A percentile compares a stretch with the other conserved stretches of the same genome.
Conservation (phyloP, 2,888 invertebrate genomes). For the Perdita meconis region DNA sequence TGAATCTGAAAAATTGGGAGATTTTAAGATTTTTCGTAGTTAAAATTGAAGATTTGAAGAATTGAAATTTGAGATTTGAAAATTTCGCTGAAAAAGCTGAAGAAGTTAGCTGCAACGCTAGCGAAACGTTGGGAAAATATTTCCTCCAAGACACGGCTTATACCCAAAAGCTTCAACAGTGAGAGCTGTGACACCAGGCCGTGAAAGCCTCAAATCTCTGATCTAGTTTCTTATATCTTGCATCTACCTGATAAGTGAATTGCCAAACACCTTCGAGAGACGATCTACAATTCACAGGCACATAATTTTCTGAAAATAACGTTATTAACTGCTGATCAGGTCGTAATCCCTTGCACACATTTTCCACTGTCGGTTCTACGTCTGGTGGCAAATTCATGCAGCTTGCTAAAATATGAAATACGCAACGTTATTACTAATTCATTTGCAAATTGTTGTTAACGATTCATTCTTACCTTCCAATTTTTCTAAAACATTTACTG, state of each 20-base stretch:
- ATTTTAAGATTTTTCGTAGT: too few species aligned
- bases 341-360: constrained; percentile 91
- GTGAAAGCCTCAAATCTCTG: too few species aligned
- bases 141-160: too few species aligned
- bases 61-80: too few species aligned
- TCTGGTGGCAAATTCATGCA: constrained; percentile 89
- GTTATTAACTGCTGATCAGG: constrained; percentile 93
- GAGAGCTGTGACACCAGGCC: too few species aligned
- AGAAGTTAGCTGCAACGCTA: too few species aligned
- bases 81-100: too few species aligned
- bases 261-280: constrained; percentile 98
- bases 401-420: constrained; percentile 85
- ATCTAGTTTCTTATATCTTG: neutral
- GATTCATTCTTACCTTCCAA: constrained; percentile 88
- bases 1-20: too few species aligned
- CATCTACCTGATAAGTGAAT: constrained; percentile 91
- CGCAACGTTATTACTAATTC: constrained; percentile 1
- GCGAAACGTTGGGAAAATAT: too few species aligned
- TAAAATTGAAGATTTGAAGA: too few species aligned
- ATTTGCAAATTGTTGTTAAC: neutral
- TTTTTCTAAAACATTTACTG: constrained; percentile 95
- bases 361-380: constrained; percentile 89
- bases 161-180: too few species aligned
- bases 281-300: constrained; percentile 95
- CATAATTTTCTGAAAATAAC: constrained; percentile 94